Evolutionary conservation across 2,113 vertebrate genomes (phyloP), one percentile per base, ranked within the genome.

Genomic region (Syngnathus typhle): DNA sequence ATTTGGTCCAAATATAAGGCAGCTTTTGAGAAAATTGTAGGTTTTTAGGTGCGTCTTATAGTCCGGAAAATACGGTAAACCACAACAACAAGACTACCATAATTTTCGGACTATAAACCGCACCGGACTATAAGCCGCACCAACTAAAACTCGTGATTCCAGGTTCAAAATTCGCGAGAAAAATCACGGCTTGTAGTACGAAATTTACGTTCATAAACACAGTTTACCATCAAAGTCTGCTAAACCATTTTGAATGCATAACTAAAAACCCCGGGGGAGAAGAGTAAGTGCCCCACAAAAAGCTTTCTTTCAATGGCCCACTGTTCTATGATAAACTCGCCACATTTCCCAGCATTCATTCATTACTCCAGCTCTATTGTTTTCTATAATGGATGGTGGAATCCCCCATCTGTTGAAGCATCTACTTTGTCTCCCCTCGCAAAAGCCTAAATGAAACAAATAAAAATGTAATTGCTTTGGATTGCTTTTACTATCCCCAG

Each of bases 401-500:
- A 51, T 52, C 9, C 51, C 27, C 51, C 51, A 52, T 52, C 19
- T 52, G 51, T 3, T 11, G n/a, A 3, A 10, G 7, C 51, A 52
- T 3, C 51, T 21, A 52, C 51, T 52, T 23, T 6, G n/a, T 10
- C 52, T 54, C 21, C 4, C 52, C 21, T 54, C 9, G 21, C 21
- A 23, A 54, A 54, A 11, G 19, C 7, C 51, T 10, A 10, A 52
- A 54, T 54, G 21, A 54, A 54, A 54, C 19, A 12, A 54, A 54
- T 23, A 23, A 16, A 46, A 46, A 51, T n/a, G 2, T 19, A 51
- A n/a, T 51, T 7, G 46, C 4, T 49, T 49, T 52, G 51, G 51
- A 64, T 61, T 39, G 44, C 60, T 75, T 78, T 82, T 60, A 76
- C 59, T 76, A 69, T 64, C 64, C 61, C 56, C 55, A 59, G 60